phyloP scores from a whole-genome alignment of 1,140 invertebrate genomes.

The Pseudachorutes palmiensis region DNA sequence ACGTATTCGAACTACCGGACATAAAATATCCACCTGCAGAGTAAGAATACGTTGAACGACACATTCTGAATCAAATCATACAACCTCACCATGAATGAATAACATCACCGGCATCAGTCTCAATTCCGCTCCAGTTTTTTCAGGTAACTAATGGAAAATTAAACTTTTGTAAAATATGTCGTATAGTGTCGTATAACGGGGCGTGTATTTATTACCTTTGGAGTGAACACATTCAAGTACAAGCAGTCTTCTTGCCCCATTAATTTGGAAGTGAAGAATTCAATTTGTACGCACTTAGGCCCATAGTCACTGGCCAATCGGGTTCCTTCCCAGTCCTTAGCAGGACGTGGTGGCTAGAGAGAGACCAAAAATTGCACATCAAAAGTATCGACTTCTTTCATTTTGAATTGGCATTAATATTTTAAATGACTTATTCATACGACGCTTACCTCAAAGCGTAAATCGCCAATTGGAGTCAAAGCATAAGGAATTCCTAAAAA shows the following conservation, averaged over 20 bases:
- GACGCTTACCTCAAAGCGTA: constrained; percentile 15
- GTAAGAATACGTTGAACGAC: neutral
- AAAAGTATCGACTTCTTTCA: neutral
- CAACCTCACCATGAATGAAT: constrained; percentile 2
- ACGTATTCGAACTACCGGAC: constrained; percentile 41
- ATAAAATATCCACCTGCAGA: constrained; percentile 14
- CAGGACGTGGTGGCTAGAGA: neutral
- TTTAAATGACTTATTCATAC: neutral
- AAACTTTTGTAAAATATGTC: neutral
- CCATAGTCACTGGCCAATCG: neutral
- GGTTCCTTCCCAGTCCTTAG: neutral
- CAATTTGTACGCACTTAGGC: neutral
- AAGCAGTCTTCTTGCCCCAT: constrained; percentile 15
- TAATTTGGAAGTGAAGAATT: constrained; percentile 2
- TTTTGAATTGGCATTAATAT: neutral
- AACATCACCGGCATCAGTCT: constrained; percentile 8
- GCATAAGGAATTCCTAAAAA: constrained; percentile 24
- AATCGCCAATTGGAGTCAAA: constrained; percentile 1
- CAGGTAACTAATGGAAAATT: neutral
- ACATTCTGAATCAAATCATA: neutral
- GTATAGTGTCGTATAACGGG: neutral
- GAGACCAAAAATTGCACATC: too few relatives aligned
- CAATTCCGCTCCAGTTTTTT: neutral
- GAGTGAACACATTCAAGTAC: constrained; percentile 7
- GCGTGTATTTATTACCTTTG: neutral